Evolutionary conservation across 2,888 invertebrate genomes (phyloP), one percentile per base, ranked within the genome.

Genomic region (Drosophila nr. fundita): DNA sequence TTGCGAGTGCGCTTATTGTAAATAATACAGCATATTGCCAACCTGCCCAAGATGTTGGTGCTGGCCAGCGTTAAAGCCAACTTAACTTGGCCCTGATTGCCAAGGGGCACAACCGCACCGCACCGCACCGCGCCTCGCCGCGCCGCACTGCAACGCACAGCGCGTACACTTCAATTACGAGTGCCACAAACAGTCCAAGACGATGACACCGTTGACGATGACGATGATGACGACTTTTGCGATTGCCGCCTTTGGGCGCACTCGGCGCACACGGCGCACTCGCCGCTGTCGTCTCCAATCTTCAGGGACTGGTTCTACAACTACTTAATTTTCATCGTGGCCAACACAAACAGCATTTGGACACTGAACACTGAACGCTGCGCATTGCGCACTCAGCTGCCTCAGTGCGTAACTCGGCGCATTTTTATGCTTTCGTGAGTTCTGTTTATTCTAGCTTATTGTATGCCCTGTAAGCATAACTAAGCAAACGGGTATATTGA

Each of bases 131-230:
- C 32, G 4, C 21, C 52, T 2, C 32, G 4, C n/a, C 34, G 30
- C n/a, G 15, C 52, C 65, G 50, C 38, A 55, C 49, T 38, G n/a
- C 24, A 60, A 53, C 34, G 24, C 52, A 52, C 30, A 58, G 52
- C 80, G 87, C 74, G 73, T 76, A 87, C 90, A 78, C 86, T 89
- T 87, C 86, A 87, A 89, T 89, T 89, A 87, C 79, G 73, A 73
- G 42, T 79, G 70, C 68, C 78, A 78, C 63, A 68, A 65, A 38
- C 55, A 55, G 34, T n/a, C 42, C 34, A 53, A 64, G 70, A 77
- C 78, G 77, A 59, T 55, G 55, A 62, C 61, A 62, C 55, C 50
- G 32, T 48, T 18, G 58, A 55, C 48, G 48, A 54, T 24, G 38
- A 59, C 45, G 55, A 42, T 15, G 42, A 65, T 21, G 66, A 29